Percentiles rank a stretch among this genome's conserved stretches.
These are phyloP conservation scores for Allolobophora icterica DNA, from an alignment of 2,888 invertebrate genomes.

Conservation along the genomic window DNA sequence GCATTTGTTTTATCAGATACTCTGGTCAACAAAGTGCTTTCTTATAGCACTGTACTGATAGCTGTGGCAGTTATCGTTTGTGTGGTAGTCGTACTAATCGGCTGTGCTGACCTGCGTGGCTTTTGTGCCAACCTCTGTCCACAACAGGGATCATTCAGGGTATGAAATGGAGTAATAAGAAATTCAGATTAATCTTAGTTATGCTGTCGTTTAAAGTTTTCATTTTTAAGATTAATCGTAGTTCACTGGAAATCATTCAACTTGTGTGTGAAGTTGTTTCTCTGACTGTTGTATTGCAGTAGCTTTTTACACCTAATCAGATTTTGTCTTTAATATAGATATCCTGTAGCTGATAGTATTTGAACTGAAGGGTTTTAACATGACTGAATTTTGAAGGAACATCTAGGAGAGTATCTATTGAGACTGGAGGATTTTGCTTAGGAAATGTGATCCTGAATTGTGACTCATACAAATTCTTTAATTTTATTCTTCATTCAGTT, in stretches of 20 bases:
- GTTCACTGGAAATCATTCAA: too few species aligned
- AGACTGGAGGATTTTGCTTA: background rate
- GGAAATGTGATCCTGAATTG: background rate
- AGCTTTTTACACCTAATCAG: too few species aligned
- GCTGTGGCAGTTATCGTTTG: constrained; percentile 31
- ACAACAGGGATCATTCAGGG: constrained; percentile 37
- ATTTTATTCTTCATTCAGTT: too few species aligned
- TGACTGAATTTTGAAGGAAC: background rate
- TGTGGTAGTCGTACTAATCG: constrained; percentile 34
- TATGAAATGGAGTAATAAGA: background rate
- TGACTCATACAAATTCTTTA: background rate
- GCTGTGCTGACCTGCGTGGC: constrained; percentile 37
- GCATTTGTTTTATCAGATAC: constrained; percentile 2
- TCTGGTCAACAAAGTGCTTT: constrained; percentile 13
- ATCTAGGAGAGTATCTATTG: background rate
- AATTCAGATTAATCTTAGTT: background rate
- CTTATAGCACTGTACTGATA: background rate
- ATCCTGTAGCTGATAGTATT: background rate
- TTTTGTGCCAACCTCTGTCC: constrained; percentile 32
- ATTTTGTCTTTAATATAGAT: background rate
- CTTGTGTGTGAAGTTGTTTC: background rate
- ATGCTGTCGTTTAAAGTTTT: background rate
- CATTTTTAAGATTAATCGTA: background rate
- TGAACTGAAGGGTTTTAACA: background rate
- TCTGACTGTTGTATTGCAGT: too few species aligned